Evolutionary conservation across 2,888 invertebrate species (phyloP).

Genomic region (Pyrgus malvae): DNA sequence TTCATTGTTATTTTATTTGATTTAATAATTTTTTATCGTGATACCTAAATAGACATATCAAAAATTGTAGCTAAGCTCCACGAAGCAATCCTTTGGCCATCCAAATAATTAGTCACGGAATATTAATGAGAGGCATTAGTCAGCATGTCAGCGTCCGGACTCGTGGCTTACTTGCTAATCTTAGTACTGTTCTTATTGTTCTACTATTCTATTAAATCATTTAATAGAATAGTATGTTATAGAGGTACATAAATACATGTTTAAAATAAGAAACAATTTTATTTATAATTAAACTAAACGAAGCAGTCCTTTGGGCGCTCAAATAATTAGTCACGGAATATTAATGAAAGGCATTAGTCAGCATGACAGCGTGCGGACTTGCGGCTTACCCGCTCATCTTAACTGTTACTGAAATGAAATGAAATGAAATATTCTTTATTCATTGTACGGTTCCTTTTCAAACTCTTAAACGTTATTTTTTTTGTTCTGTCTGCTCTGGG

Average conservation of each 20-base stretch:
- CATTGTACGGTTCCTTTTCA: no score
- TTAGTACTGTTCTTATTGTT: slow-evolving; percentile 19
- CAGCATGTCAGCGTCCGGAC: slow-evolving; percentile 64
- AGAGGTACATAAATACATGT: no score
- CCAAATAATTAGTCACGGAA: slow-evolving; percentile 81
- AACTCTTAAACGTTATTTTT: no score
- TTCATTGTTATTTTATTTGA: no score
- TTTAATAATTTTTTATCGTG: no score
- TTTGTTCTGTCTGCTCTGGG: no score
- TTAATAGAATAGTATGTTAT: no score
- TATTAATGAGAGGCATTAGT: slow-evolving; percentile 80
- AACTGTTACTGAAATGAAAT: no score
- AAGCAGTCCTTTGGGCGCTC: slow-evolving; percentile 76
- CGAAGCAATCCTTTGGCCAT: slow-evolving; percentile 74
- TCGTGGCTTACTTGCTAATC: slow-evolving; percentile 24
- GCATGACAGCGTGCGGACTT: slow-evolving; percentile 59
- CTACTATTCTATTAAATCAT: no score
- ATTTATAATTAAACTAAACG: slow-evolving; percentile 52
- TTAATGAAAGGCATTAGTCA: slow-evolving; percentile 80
- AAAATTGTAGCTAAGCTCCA: no score
- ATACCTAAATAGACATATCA: no score
- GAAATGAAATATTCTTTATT: no score
- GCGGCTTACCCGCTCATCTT: slow-evolving; percentile 34
- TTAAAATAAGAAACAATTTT: slow-evolving; percentile 39
- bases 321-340: slow-evolving; percentile 81